A percentile compares a stretch with the other conserved stretches of the same genome.
Conservation (phyloP, 1,140 invertebrate species). For the Brachionus rotundiformis region DNA sequence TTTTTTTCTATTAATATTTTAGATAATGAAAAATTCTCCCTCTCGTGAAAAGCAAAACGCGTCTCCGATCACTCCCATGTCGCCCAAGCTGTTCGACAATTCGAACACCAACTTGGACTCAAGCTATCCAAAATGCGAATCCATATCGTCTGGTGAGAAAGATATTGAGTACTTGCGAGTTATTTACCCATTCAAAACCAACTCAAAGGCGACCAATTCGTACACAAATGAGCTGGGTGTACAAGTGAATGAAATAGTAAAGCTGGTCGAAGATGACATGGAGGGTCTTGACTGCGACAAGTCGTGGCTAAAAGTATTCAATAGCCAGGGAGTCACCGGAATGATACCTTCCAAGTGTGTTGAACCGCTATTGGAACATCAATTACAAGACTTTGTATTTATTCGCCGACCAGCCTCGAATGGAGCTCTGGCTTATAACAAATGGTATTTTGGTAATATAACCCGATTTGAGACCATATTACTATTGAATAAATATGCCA, state of each 20-base stretch:
- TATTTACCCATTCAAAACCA: background rate
- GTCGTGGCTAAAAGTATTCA: slow-evolving; percentile 30
- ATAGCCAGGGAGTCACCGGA: background rate
- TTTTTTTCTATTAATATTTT: background rate
- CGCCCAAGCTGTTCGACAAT: background rate
- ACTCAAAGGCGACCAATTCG: slow-evolving; percentile 29
- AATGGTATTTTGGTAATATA: slow-evolving; percentile 94
- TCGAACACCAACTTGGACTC: slow-evolving; percentile 40
- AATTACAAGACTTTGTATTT: slow-evolving; percentile 50
- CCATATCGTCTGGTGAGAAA: slow-evolving; percentile 26
- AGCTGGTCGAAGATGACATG: slow-evolving; percentile 20
- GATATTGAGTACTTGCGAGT: slow-evolving; percentile 37
- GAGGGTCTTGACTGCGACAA: slow-evolving; percentile 20
- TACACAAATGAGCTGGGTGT: slow-evolving; percentile 12
- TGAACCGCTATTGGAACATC: background rate
- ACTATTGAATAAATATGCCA: slow-evolving; percentile 85
- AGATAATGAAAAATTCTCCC: slow-evolving; percentile 3
- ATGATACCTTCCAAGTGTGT: slow-evolving; percentile 51
- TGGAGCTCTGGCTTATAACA: slow-evolving; percentile 59
- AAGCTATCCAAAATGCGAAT: slow-evolving; percentile 36
- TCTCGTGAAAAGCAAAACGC: background rate
- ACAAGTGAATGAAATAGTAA: slow-evolving; percentile 16
- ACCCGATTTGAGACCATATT: slow-evolving; percentile 90
- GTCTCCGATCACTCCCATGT: background rate
- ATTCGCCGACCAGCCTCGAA: slow-evolving; percentile 48